A percentile compares a stretch with the other conserved stretches of the same genome.
These are phyloP conservation scores for Colletes collaris DNA, from an alignment of 2,888 invertebrate genomes.

Conservation along the genomic window DNA sequence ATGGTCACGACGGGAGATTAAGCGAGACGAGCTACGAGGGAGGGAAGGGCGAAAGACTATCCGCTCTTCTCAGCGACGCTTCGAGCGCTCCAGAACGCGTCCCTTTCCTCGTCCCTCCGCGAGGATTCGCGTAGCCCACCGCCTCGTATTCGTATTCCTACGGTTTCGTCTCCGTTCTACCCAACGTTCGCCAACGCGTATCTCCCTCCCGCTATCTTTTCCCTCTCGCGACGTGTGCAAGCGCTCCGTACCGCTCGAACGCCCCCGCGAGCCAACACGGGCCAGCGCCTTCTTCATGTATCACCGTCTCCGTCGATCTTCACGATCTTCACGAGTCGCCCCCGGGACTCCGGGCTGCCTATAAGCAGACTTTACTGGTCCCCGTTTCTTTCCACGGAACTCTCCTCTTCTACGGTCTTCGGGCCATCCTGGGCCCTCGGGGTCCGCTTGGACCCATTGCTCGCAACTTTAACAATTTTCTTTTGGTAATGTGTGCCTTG, in stretches of 20 bases:
- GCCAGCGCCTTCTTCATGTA: slow-evolving; percentile 68
- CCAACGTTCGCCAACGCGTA: not conserved
- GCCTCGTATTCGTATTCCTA: slow-evolving; percentile 49
- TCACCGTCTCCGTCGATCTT: slow-evolving; percentile 72
- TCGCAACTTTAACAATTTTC: too few relatives aligned
- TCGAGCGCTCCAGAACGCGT: slow-evolving; percentile 58
- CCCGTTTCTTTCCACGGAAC: slow-evolving; percentile 30
- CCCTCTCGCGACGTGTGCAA: slow-evolving; percentile 61
- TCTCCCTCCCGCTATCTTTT: slow-evolving; percentile 32
- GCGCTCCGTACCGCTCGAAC: slow-evolving; percentile 75
- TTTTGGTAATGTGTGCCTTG: too few relatives aligned
- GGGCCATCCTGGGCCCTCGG: too few relatives aligned
- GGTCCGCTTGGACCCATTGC: too few relatives aligned
- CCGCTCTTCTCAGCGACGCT: slow-evolving; percentile 67
- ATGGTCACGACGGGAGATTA: slow-evolving; percentile 32
- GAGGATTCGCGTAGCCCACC: slow-evolving; percentile 31
- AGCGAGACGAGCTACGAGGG: slow-evolving; percentile 18
- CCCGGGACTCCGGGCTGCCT: slow-evolving; percentile 64
- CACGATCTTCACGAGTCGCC: slow-evolving; percentile 79
- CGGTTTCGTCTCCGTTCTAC: slow-evolving; percentile 12
- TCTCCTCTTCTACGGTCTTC: not conserved
- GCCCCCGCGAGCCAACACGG: slow-evolving; percentile 80
- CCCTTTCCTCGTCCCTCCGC: slow-evolving; percentile 47
- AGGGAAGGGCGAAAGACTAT: slow-evolving; percentile 44
- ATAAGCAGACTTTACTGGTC: slow-evolving; percentile 71